phyloP scores from a whole-genome alignment of 1,140 invertebrate genomes.

The Meloidogyne exigua region DNA sequence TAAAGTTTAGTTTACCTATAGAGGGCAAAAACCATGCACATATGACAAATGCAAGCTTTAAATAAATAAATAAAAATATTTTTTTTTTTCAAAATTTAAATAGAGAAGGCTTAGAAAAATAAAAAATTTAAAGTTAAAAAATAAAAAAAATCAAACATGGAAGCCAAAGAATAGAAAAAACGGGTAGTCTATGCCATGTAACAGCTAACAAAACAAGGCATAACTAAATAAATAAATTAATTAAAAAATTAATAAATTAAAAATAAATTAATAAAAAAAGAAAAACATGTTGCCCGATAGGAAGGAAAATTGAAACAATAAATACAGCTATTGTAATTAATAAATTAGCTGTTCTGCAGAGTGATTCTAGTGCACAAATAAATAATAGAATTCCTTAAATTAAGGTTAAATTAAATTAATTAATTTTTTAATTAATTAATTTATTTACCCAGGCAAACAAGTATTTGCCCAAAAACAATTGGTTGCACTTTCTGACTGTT shows the following conservation, averaged over 20 bases:
- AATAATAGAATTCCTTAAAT: constrained; percentile 33
- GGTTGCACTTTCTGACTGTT: constrained; percentile 50
- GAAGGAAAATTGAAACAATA: constrained; percentile 53
- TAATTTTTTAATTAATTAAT: background rate
- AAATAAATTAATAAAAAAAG: constrained; percentile 12
- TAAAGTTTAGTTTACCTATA: constrained; percentile 38
- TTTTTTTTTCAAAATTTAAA: constrained; percentile 9
- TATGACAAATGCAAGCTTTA: constrained; percentile 57
- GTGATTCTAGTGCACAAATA: constrained; percentile 53
- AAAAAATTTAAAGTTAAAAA: no score
- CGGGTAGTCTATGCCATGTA: constrained; percentile 47
- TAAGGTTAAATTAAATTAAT: background rate
- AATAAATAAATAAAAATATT: background rate
- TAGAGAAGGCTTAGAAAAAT: no score
- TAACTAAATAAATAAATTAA: constrained; percentile 47
- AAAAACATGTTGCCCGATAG: constrained; percentile 62
- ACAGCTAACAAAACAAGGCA: constrained; percentile 57
- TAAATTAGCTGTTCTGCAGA: constrained; percentile 42
- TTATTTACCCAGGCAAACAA: constrained; percentile 32
- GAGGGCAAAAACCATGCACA: constrained; percentile 56
- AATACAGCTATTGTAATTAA: constrained; percentile 52
- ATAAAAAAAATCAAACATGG: constrained; percentile 46
- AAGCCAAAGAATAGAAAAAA: constrained; percentile 60
- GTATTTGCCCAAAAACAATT: constrained; percentile 39
- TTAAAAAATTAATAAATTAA: no score